These are phyloP conservation scores for Coilia nasus DNA, from an alignment of 2,797 vertebrate species.

Conservation along the genomic window DNA sequence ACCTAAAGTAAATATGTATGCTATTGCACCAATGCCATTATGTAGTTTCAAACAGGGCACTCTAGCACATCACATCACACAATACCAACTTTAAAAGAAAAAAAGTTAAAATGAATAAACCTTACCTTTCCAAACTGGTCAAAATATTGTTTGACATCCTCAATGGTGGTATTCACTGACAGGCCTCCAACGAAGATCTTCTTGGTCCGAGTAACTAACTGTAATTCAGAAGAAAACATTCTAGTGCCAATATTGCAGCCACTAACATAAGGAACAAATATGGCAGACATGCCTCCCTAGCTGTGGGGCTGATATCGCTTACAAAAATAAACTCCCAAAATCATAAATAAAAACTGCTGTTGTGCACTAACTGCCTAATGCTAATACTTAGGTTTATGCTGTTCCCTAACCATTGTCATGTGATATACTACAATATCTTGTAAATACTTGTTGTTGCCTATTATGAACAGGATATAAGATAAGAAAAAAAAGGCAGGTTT, in stretches of 20 bases:
- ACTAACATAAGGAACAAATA: neutral
- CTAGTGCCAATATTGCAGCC: neutral
- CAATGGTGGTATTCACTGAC: constrained; percentile 97
- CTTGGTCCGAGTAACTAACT: constrained; percentile 99
- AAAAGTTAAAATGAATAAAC: constrained; percentile 1
- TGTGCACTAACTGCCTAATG: neutral
- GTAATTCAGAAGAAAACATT: constrained; percentile 62
- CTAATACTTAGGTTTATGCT: neutral
- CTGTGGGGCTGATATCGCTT: neutral
- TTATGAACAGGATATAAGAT: neutral
- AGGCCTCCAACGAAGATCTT: constrained; percentile 99
- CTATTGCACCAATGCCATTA: neutral
- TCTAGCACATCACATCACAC: neutral
- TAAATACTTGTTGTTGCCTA: too few relatives aligned
- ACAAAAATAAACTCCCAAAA: neutral
- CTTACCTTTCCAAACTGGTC: constrained; percentile 99
- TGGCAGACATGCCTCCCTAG: neutral
- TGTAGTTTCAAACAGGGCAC: neutral
- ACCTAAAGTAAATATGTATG: neutral
- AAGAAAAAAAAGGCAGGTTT: constrained; percentile 43
- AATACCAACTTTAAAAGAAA: neutral
- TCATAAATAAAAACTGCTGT: neutral
- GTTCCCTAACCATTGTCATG: neutral
- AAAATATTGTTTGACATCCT: constrained; percentile 98
- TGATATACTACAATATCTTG: too few relatives aligned